Evolutionary conservation across 2,113 vertebrate species (phyloP).

Genomic region (Ptilorrhoa leucosticta): DNA sequence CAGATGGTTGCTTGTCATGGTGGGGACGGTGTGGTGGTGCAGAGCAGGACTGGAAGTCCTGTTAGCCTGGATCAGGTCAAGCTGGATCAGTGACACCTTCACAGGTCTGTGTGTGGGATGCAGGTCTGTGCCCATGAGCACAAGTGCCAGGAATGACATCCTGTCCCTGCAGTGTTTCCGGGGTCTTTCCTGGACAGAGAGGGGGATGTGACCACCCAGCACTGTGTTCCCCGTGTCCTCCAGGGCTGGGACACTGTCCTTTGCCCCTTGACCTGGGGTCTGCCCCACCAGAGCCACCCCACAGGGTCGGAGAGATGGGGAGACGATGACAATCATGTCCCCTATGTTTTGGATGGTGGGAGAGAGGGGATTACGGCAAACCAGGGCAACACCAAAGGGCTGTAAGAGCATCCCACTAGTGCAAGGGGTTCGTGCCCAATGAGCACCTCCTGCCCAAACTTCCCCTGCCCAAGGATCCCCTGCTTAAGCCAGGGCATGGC

Average conservation of each 20-base stretch:
- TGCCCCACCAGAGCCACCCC: neutral
- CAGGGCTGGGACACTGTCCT: neutral
- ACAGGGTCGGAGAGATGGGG: neutral
- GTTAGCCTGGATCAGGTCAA: neutral
- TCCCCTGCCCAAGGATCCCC: no score
- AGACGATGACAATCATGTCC: rapidly evolving
- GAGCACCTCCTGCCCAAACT: neutral
- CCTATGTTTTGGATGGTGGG: neutral
- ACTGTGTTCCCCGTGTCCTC: neutral
- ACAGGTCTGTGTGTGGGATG: rapidly evolving
- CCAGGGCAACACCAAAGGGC: neutral
- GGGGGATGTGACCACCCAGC: neutral
- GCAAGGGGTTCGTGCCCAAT: rapidly evolving
- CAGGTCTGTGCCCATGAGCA: neutral
- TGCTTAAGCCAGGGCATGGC: rapidly evolving
- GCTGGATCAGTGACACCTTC: neutral
- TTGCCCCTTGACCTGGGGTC: no score
- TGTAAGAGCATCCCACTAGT: rapidly evolving
- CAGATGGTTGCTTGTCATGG: rapidly evolving
- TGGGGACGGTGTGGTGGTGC: rapidly evolving
- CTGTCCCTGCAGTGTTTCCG: rapidly evolving
- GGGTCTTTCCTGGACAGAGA: neutral
- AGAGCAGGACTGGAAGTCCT: neutral
- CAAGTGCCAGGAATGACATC: neutral
- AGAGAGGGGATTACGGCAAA: rapidly evolving